Percentiles rank a stretch among this genome's conserved stretches.
These are phyloP conservation scores for Forbesichthys papilliferus DNA, from an alignment of 2,113 vertebrate genomes.

Conservation along the genomic window DNA sequence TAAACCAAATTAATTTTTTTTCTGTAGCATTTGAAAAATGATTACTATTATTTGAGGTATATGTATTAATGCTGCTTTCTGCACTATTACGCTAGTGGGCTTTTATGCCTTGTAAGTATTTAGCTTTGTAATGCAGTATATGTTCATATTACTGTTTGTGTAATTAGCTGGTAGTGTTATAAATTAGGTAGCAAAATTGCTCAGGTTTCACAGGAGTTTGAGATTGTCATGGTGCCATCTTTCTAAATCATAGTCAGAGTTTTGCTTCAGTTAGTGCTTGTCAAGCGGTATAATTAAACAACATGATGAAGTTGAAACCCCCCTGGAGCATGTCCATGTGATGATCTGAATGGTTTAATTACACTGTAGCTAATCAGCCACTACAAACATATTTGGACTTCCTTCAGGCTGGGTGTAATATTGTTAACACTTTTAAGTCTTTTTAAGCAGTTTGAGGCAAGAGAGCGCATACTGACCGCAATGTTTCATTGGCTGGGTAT, in stretches of 20 bases:
- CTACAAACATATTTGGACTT: background rate
- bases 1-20: too few relatives aligned
- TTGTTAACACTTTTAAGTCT: background rate
- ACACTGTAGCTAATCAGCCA: too few relatives aligned
- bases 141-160: background rate
- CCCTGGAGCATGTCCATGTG: too few relatives aligned
- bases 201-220: constrained; percentile 8
- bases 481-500: background rate
- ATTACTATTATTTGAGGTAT: too few relatives aligned
- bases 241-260: constrained; percentile 20
- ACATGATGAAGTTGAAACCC: background rate
- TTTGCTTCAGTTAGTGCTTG: constrained; percentile 3
- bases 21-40: too few relatives aligned
- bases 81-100: background rate
- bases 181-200: constrained; percentile 19
- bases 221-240: constrained; percentile 16
- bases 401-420: background rate
- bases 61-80: background rate
- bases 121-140: too few relatives aligned
- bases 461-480: too few relatives aligned
- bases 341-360: background rate
- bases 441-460: background rate
- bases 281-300: background rate
- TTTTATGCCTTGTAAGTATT: background rate
- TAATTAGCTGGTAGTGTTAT: background rate